phyloP scores from a whole-genome alignment of 2,797 vertebrate species.

The Peromyscus melanophrys region DNA sequence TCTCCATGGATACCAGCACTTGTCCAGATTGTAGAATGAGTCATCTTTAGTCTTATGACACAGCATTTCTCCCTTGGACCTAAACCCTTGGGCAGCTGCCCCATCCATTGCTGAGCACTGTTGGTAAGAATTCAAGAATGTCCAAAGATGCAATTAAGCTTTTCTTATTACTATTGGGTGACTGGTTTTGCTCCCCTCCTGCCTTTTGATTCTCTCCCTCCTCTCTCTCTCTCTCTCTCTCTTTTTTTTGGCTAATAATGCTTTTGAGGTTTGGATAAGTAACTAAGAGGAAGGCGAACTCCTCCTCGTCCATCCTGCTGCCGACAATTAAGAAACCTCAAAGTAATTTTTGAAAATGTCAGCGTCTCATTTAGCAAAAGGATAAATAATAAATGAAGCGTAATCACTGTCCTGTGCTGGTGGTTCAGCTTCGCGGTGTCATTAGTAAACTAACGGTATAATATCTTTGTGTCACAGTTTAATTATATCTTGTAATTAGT shows the following conservation, averaged over 20 bases:
- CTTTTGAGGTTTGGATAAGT: conserved; percentile 91
- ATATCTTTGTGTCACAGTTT: conserved; percentile 95
- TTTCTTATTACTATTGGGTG: conserved; percentile 78
- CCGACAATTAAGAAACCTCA: conserved; percentile 98
- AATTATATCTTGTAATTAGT: conserved; percentile 99
- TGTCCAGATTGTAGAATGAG: neutral
- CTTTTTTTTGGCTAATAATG: conserved; percentile 88
- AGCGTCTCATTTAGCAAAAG: conserved; percentile 97
- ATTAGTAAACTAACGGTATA: conserved; percentile 94
- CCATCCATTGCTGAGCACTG: neutral
- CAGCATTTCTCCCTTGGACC: conserved; percentile 25
- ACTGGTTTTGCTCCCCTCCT: conserved; percentile 54
- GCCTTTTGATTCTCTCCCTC: neutral
- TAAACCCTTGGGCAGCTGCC: conserved; percentile 48
- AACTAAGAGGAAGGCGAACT: conserved; percentile 90
- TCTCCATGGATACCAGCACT: neutral
- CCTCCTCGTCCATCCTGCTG: conserved; percentile 91
- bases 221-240: too few relatives aligned
- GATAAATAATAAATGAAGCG: conserved; percentile 99
- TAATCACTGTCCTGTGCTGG: conserved; percentile 99
- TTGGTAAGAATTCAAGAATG: conserved; percentile 55
- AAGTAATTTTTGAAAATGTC: conserved; percentile 98
- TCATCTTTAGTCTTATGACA: conserved; percentile 2
- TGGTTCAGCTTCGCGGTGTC: conserved; percentile 95
- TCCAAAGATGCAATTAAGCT: conserved; percentile 79